Percentiles rank a stretch among this genome's conserved stretches.
Conservation (phyloP, 53 echinoderm and acorn worm species). For the Stichopus horrens region DNA sequence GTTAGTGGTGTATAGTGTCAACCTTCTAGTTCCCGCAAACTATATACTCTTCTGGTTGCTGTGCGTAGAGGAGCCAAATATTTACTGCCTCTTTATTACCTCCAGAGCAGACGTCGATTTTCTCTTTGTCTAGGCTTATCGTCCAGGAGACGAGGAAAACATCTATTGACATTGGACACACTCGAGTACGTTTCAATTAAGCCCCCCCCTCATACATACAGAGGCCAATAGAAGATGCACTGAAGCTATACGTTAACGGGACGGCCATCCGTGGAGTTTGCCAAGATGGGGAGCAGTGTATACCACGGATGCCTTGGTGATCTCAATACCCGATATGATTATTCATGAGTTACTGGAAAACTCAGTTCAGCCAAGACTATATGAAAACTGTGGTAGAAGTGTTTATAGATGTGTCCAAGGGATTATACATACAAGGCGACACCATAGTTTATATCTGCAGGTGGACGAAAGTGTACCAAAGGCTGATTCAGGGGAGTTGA, state of each 20-base stretch:
- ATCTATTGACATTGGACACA: slow-evolving; percentile 21
- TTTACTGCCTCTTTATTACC: slow-evolving; percentile 6
- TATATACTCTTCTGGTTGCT: slow-evolving; percentile 15
- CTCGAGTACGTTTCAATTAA: slow-evolving; percentile 17
- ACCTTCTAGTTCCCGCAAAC: neutral
- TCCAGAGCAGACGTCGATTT: neutral
- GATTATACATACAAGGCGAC: no score
- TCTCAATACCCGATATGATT: neutral
- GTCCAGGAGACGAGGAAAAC: neutral
- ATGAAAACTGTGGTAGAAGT: no score
- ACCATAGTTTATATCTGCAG: no score
- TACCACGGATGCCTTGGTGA: neutral
- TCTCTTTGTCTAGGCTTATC: slow-evolving; percentile 24
- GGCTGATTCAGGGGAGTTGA: no score
- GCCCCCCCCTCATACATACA: neutral
- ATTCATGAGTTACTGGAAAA: neutral
- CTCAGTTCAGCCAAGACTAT: no score
- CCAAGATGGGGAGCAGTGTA: neutral
- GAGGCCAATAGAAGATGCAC: neutral
- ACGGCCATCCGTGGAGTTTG: neutral
- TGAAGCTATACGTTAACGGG: neutral
- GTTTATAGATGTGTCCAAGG: no score
- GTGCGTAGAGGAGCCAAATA: slow-evolving; percentile 9
- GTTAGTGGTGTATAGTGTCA: neutral
- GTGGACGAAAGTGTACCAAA: no score